A percentile compares a stretch with the other conserved stretches of the same genome.
Conservation (phyloP, 2,797 vertebrate species). For the Cyclura pinguis region DNA sequence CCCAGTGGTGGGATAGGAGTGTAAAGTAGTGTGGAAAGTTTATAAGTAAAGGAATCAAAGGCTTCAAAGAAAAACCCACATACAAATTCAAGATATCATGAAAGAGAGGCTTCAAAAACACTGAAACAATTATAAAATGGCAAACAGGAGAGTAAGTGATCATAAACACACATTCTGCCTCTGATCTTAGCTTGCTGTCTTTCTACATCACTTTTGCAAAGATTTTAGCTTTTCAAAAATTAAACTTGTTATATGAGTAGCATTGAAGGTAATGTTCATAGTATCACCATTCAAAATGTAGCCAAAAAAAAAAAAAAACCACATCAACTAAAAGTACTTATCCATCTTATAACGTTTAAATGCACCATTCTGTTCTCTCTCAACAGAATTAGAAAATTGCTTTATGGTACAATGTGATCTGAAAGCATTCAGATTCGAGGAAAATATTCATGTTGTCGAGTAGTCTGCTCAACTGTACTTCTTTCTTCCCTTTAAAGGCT, state of each 20-base stretch:
- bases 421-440: slow-evolving; percentile 25
- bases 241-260: slow-evolving; percentile 46
- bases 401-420: slow-evolving; percentile 6
- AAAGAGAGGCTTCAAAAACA: slow-evolving; percentile 34
- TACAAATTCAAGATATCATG: slow-evolving; percentile 35
- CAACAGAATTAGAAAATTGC: slow-evolving; percentile 18
- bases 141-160: slow-evolving; percentile 16
- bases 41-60: not conserved
- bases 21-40: not conserved
- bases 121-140: slow-evolving; percentile 27
- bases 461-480: not conserved
- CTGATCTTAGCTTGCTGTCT: slow-evolving; percentile 29
- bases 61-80: slow-evolving; percentile 14
- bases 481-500: not conserved
- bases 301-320: not conserved
- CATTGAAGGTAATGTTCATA: not conserved
- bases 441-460: not conserved
- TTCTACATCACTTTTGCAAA: not conserved
- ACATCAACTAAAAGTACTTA: not conserved
- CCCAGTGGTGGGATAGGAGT: slow-evolving; percentile 39
- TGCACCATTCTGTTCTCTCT: slow-evolving; percentile 30
- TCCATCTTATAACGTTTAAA: slow-evolving; percentile 31
- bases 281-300: slow-evolving; percentile 15
- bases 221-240: slow-evolving; percentile 21
- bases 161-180: slow-evolving; percentile 16